phyloP scores from a whole-genome alignment of 2,888 invertebrate genomes.

The Polymixis lichenea region DNA sequence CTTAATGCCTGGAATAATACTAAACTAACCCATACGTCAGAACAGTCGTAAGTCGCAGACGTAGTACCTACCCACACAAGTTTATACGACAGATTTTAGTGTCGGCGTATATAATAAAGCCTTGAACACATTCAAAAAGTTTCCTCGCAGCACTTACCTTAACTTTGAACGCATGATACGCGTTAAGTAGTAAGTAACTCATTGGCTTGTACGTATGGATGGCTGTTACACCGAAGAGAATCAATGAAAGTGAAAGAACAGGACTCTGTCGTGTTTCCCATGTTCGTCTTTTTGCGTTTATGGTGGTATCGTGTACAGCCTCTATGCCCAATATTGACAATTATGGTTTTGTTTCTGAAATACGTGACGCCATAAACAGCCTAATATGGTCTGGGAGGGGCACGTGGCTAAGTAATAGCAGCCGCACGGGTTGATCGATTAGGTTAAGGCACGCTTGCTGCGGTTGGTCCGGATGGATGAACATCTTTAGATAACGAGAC shows the following conservation, averaged over 20 bases:
- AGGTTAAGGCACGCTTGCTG: not conserved
- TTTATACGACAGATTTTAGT: conserved; percentile 65
- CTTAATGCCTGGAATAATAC: conserved; percentile 19
- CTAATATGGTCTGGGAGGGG: not conserved
- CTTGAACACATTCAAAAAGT: conserved; percentile 68
- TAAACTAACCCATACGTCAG: conserved; percentile 39
- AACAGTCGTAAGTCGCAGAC: conserved; percentile 51
- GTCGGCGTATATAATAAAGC: conserved; percentile 64
- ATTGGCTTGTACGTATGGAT: conserved; percentile 65
- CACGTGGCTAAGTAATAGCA: not conserved
- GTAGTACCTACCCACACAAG: conserved; percentile 35
- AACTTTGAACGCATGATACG: conserved; percentile 71
- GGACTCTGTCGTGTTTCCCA: not conserved
- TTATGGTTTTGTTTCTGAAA: not conserved
- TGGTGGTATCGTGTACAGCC: not conserved
- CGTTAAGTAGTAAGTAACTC: conserved; percentile 70
- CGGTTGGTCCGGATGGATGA: not conserved
- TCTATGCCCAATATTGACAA: not conserved
- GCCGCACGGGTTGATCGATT: too few relatives aligned
- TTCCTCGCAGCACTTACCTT: conserved; percentile 66
- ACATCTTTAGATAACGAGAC: not conserved
- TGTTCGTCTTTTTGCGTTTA: not conserved
- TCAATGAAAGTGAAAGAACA: not conserved
- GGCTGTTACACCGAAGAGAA: conserved; percentile 58
- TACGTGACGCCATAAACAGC: not conserved